Percentiles rank a stretch among this genome's conserved stretches.
Evolutionary conservation across 2,113 vertebrate species (phyloP).

Genomic region (Hippocampus barbouri): DNA sequence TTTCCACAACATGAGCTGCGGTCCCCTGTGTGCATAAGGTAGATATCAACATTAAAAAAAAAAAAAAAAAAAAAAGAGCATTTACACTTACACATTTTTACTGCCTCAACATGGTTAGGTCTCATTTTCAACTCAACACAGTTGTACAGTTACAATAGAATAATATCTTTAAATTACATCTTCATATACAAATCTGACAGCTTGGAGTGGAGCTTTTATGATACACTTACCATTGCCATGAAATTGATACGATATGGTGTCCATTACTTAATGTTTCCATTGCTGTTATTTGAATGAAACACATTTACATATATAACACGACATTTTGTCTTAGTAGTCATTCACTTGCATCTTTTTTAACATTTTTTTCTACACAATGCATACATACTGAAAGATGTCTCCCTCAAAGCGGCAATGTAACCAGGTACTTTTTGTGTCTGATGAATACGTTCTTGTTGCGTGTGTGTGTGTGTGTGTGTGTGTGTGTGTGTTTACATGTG

Average conservation of each 20-base stretch:
- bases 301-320: conserved; percentile 78
- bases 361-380: conserved; percentile 71
- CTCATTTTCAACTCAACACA: conserved; percentile 77
- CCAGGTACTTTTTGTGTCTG: conserved; percentile 44
- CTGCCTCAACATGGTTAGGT: conserved; percentile 71
- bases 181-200: conserved; percentile 92
- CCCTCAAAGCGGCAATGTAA: conserved; percentile 44
- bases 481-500: not conserved
- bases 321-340: conserved; percentile 72
- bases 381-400: conserved; percentile 66
- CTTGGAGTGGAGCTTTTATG: conserved; percentile 79
- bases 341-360: conserved; percentile 69
- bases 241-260: conserved; percentile 70
- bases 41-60: conserved; percentile 62
- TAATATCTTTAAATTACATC: conserved; percentile 91
- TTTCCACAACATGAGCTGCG: conserved; percentile 60
- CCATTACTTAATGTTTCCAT: conserved; percentile 66
- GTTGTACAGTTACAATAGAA: conserved; percentile 88
- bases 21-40: conserved; percentile 69
- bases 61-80: conserved; percentile 60
- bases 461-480: conserved; percentile 11
- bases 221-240: conserved; percentile 72
- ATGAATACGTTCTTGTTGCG: not conserved
- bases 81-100: conserved; percentile 75
- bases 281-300: conserved; percentile 69